These are phyloP conservation scores for Glaucidium brasilianum DNA, from an alignment of 2,113 vertebrate genomes.

Conservation along the genomic window DNA sequence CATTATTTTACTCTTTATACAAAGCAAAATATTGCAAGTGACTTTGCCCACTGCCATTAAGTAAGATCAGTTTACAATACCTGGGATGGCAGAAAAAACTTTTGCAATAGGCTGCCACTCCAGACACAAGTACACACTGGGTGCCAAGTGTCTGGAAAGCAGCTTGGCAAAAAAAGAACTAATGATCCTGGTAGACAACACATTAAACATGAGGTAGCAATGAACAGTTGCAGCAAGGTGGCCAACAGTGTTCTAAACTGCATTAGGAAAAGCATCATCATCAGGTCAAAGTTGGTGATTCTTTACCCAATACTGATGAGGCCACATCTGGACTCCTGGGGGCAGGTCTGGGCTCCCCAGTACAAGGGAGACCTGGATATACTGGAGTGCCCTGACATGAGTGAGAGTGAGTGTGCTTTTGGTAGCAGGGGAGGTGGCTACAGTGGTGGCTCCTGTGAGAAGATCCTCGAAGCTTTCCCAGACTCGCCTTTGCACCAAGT, in stretches of 20 bases:
- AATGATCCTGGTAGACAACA: neutral
- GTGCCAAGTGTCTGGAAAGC: neutral
- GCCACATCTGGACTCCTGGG: neutral
- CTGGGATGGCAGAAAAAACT: neutral
- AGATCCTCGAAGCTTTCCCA: too few relatives aligned
- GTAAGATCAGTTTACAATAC: neutral
- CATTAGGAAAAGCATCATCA: neutral
- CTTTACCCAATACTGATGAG: neutral
- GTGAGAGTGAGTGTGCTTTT: too few relatives aligned
- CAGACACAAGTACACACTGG: neutral
- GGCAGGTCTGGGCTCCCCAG: neutral
- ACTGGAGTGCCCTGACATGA: fast-evolving
- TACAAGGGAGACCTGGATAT: neutral
- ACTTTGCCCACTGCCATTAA: neutral
- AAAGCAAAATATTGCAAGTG: neutral
- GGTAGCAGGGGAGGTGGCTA: too few relatives aligned
- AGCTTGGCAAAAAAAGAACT: neutral
- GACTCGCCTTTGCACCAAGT: too few relatives aligned
- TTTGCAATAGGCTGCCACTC: neutral
- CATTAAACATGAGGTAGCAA: neutral
- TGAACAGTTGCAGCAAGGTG: neutral
- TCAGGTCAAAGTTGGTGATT: neutral
- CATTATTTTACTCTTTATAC: neutral
- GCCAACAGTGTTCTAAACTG: neutral
- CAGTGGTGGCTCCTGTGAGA: too few relatives aligned